Percentiles rank a stretch among this genome's conserved stretches.
phyloP scores from a whole-genome alignment of 2,888 invertebrate species.

The Cheilosia vernalis region DNA sequence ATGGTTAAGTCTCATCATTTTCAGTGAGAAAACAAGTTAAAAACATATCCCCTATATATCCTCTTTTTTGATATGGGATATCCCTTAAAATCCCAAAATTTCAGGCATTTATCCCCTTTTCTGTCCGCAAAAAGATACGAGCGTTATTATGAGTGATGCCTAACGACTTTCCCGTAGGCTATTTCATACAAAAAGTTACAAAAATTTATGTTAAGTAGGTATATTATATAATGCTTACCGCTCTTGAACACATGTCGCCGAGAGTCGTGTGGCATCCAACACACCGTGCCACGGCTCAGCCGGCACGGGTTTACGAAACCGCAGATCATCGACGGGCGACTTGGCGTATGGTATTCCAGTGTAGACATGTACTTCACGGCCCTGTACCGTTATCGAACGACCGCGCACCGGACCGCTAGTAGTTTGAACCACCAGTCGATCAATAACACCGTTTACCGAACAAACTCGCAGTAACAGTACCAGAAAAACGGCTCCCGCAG shows the following conservation, averaged over 20 bases:
- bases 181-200: too few relatives aligned
- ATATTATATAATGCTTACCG: constrained; percentile 81
- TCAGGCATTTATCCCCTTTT: too few relatives aligned
- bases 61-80: too few relatives aligned
- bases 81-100: too few relatives aligned
- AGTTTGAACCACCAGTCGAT: constrained; percentile 92
- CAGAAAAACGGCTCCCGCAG: constrained; percentile 76
- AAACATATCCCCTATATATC: too few relatives aligned
- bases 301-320: constrained; percentile 93
- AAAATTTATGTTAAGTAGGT: too few relatives aligned
- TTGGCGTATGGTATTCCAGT: constrained; percentile 96
- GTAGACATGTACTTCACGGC: constrained; percentile 93
- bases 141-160: too few relatives aligned
- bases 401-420: constrained; percentile 92
- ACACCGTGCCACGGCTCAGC: constrained; percentile 95
- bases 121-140: too few relatives aligned
- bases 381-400: constrained; percentile 90
- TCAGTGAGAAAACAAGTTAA: too few relatives aligned
- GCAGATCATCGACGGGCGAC: constrained; percentile 92
- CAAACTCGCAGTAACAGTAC: constrained; percentile 79
- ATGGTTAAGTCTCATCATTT: too few relatives aligned
- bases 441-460: constrained; percentile 83
- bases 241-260: constrained; percentile 95
- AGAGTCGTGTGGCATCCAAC: constrained; percentile 90
- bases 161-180: too few relatives aligned